These are phyloP conservation scores for Caenorhabditis doughertyi DNA, from an alignment of 2,888 invertebrate species.

Conservation along the genomic window DNA sequence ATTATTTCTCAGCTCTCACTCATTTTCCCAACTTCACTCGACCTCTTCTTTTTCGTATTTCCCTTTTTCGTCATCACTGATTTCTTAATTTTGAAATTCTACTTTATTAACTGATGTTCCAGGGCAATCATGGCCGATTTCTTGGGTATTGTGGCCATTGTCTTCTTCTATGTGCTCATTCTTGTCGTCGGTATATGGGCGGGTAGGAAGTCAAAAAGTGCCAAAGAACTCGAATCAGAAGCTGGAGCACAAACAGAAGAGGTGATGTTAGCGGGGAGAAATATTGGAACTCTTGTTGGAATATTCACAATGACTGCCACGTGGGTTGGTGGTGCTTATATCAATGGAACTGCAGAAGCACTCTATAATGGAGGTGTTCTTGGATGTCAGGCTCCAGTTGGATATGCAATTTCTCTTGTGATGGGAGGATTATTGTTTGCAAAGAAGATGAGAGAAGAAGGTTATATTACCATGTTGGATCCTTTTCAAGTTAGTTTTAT, in stretches of 20 bases:
- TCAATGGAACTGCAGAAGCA: constrained; percentile 98
- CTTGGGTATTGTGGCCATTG: constrained; percentile 92
- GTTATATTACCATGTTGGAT: constrained; percentile 97
- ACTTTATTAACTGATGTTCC: not conserved
- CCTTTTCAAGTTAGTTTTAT: constrained; percentile 86
- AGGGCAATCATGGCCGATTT: constrained; percentile 68
- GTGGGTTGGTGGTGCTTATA: constrained; percentile 99
- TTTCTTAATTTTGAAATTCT: constrained; percentile 25
- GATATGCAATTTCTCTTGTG: constrained; percentile 95
- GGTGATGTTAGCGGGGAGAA: constrained; percentile 97
- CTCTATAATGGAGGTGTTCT: constrained; percentile 89
- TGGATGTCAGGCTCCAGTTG: constrained; percentile 90
- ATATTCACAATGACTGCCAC: constrained; percentile 99
- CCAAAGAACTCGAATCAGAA: constrained; percentile 67
- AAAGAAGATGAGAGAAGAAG: constrained; percentile 94
- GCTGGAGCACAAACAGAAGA: constrained; percentile 90
- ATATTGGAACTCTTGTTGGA: constrained; percentile 95
- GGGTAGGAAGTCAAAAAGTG: constrained; percentile 89
- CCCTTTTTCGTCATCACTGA: constrained; percentile 23
- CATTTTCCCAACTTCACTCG: constrained; percentile 4
- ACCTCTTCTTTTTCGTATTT: not conserved
- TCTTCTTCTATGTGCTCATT: constrained; percentile 96
- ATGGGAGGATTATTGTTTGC: constrained; percentile 97
- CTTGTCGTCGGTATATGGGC: constrained; percentile 98
- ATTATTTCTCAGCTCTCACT: constrained; percentile 45